phyloP scores from a whole-genome alignment of 2,113 vertebrate genomes.

The Cichladusa arquata region DNA sequence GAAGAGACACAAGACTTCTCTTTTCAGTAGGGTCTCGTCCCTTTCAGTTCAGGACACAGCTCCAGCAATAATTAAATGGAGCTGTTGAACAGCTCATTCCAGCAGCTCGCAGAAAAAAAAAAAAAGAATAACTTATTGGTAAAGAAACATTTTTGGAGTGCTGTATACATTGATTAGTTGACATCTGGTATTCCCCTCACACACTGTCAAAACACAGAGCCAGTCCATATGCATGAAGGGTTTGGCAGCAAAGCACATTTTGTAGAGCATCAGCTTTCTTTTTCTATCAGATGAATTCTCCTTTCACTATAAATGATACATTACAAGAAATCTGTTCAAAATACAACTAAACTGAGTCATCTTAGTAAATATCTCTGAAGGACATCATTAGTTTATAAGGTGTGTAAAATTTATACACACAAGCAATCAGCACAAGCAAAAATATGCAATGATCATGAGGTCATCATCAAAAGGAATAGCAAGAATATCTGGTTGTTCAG shows the following conservation, averaged over 20 bases:
- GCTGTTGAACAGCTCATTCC: neutral
- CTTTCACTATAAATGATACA: neutral
- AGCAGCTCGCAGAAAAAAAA: neutral
- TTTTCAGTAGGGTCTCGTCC: neutral
- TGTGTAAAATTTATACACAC: neutral
- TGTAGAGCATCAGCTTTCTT: neutral
- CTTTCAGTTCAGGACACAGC: neutral
- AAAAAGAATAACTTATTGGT: neutral
- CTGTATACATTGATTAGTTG: conserved; percentile 19
- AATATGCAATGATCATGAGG: neutral
- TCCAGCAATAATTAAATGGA: neutral
- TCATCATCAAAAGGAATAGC: neutral
- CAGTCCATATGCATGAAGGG: neutral
- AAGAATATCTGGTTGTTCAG: neutral
- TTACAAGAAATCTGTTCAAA: conserved; percentile 27
- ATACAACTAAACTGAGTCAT: neutral
- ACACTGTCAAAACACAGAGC: conserved; percentile 9
- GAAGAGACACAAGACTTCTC: neutral
- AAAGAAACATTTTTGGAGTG: conserved; percentile 1
- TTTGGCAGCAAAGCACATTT: neutral
- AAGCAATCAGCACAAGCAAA: neutral
- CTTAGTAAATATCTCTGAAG: neutral
- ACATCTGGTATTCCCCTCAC: conserved; percentile 15
- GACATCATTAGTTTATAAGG: neutral
- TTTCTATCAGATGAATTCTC: neutral